Base-by-base conservation (phyloP, 2,888 invertebrate genomes). In the Ophion ellenae region DNA sequence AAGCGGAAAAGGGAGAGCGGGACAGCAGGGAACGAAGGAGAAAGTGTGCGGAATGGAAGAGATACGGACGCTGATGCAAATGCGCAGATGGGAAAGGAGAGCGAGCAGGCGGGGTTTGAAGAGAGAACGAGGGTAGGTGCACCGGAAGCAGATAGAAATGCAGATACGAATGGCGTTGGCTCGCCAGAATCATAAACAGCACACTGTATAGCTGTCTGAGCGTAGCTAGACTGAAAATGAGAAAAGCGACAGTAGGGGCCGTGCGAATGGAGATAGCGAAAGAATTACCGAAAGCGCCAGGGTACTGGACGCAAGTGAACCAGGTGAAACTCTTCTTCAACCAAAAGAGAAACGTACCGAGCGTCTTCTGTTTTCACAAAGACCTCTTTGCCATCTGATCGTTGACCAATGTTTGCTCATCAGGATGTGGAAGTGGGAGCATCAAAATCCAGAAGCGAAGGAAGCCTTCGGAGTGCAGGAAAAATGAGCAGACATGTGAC, bases 71-170 rank as follows among this genome's bases (percentile, higher is more conserved):
- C 87, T 87, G 87, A 88, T 87, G 89, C 88, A 90, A 90, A 92
- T 91, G 90, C 90, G 89, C 53, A 53, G 53, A 53, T 53, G 53
- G 90, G 90, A 84, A 87, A 84, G 83, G 77, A 85, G 85, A 77
- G 57, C 73, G 80, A 84, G 84, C 70, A 61, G 47, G 87, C 36
- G 84, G 36, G 64, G 24, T 66, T 57, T 67, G 69, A 70, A 63
- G 70, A 74, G 85, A 73, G 71, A 79, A 69, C 53, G 81, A 73
- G 83, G 64, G 79, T 57, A 11, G 79, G 85, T 81, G 83, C 75
- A 87, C 87, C 89, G 91, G 90, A 90, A 91, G 90, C 88, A 90
- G 89, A 89, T 91, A 90, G 90, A 91, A 91, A 92, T 92, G 90
- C 89, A 91, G 90, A 92, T 90, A 89, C 89, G 88, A 83, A 70